phyloP scores from a whole-genome alignment of 2,113 vertebrate species.

The Myotis davidii region DNA sequence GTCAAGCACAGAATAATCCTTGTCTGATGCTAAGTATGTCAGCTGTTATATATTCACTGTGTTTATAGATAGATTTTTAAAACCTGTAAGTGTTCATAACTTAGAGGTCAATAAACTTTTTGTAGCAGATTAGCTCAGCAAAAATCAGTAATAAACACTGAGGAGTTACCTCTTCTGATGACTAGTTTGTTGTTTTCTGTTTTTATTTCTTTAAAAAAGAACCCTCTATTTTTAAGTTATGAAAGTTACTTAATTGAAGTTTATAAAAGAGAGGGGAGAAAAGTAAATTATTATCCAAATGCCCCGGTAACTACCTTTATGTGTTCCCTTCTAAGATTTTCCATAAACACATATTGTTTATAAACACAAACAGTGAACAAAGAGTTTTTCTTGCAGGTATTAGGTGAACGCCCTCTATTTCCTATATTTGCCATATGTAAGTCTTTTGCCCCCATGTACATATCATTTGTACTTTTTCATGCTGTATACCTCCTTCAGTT shows the following conservation, averaged over 20 bases:
- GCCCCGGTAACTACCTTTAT: not conserved
- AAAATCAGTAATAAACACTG: not conserved
- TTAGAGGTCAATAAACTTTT: not conserved
- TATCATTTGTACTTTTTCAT: slow-evolving; percentile 38
- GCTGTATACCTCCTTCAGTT: not conserved
- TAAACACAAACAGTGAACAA: too few species aligned
- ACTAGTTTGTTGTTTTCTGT: not conserved
- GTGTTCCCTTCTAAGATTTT: slow-evolving; percentile 1
- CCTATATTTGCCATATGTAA: not conserved
- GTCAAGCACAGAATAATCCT: not conserved
- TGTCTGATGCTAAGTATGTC: slow-evolving; percentile 1
- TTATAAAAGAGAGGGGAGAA: not conserved
- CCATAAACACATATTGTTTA: slow-evolving; percentile 22
- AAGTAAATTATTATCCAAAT: not conserved
- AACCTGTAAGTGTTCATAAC: slow-evolving; percentile 4
- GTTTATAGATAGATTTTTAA: not conserved
- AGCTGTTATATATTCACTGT: not conserved
- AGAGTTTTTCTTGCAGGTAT: too few species aligned
- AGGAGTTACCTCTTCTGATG: not conserved
- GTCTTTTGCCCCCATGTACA: not conserved
- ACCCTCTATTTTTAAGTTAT: not conserved
- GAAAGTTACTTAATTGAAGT: not conserved
- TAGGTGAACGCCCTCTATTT: not conserved
- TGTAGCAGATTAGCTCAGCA: not conserved
- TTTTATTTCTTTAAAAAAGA: not conserved